A percentile compares a stretch with the other conserved stretches of the same genome.
These are phyloP conservation scores for Ctenodactylus gundi DNA, from an alignment of 2,113 vertebrate genomes.

Conservation along the genomic window DNA sequence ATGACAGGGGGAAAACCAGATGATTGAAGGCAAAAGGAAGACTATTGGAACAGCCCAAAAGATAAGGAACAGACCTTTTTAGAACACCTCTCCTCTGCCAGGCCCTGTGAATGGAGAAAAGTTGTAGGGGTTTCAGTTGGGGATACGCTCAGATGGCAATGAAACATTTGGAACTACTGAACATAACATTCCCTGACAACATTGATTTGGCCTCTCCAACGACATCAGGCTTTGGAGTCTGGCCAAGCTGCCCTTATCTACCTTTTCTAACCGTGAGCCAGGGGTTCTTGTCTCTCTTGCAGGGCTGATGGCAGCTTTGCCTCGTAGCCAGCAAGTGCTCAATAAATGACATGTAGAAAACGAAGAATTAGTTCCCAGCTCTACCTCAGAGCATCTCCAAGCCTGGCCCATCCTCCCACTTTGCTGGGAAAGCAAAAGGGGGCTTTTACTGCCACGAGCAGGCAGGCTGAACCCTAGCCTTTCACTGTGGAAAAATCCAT, in stretches of 20 bases:
- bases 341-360: neutral
- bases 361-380: neutral
- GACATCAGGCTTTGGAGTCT: neutral
- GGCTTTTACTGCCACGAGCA: constrained; percentile 68
- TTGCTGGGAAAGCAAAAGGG: neutral
- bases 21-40: neutral
- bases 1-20: neutral
- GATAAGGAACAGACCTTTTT: neutral
- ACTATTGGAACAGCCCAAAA: neutral
- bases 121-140: neutral
- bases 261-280: neutral
- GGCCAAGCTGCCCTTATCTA: neutral
- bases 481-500: constrained; percentile 90
- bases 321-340: neutral
- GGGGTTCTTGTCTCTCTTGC: neutral
- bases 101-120: neutral
- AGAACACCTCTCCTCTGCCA: neutral
- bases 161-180: neutral
- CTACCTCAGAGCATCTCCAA: neutral
- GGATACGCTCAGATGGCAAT: neutral
- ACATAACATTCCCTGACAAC: neutral
- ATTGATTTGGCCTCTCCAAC: neutral
- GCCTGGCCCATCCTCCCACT: neutral
- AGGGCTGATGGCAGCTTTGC: neutral
- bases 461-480: constrained; percentile 88